These are phyloP conservation scores for Todiramphus saurophagus DNA, from an alignment of 2,113 vertebrate species.

Conservation along the genomic window DNA sequence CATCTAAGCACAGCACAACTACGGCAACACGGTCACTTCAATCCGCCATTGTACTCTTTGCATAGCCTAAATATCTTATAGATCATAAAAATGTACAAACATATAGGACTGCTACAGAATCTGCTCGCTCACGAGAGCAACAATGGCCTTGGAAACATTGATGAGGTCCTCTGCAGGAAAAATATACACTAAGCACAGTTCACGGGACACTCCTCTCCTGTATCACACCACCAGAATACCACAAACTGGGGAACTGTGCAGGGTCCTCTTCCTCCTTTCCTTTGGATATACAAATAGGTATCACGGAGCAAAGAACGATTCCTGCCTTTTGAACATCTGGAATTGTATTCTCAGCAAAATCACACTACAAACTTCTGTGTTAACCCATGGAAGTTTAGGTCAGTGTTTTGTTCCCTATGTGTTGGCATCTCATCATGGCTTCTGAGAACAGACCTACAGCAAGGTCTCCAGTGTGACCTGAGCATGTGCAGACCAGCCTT, in stretches of 20 bases:
- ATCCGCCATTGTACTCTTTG: background rate
- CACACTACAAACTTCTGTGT: background rate
- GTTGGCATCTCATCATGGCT: background rate
- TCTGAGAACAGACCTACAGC: background rate
- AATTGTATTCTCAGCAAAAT: background rate
- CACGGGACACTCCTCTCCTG: background rate
- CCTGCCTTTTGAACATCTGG: background rate
- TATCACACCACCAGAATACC: background rate
- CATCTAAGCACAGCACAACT: background rate
- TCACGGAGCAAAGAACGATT: background rate
- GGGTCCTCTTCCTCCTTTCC: background rate
- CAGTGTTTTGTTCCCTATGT: background rate
- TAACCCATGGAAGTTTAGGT: background rate
- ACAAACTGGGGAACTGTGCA: background rate
- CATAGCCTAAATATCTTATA: background rate
- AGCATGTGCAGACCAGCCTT: background rate
- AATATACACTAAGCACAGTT: accelerated
- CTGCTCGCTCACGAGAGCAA: background rate
- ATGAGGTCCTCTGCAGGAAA: background rate
- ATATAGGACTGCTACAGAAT: background rate
- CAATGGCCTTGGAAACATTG: background rate
- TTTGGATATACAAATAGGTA: background rate
- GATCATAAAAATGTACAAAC: background rate
- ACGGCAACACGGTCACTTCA: background rate
- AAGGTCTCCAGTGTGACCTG: background rate